phyloP scores from a whole-genome alignment of 2,888 invertebrate species.

The Orthosia gracilis region DNA sequence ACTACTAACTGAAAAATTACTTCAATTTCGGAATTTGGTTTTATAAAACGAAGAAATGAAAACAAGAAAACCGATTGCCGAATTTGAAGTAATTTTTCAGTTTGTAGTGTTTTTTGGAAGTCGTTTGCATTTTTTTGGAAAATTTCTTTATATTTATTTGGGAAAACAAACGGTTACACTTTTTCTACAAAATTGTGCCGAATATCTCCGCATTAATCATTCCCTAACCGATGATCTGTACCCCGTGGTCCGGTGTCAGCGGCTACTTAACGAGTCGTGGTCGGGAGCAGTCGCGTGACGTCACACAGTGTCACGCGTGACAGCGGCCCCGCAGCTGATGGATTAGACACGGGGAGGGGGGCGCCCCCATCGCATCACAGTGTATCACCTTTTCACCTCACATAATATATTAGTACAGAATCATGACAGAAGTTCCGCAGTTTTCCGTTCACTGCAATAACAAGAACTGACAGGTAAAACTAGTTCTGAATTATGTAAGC shows the following conservation, averaged over 20 bases:
- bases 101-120: too few relatives aligned
- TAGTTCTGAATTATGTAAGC: too few relatives aligned
- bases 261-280: slow-evolving; percentile 16
- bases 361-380: neutral
- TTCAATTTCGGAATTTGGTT: too few relatives aligned
- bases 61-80: too few relatives aligned
- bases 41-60: too few relatives aligned
- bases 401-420: slow-evolving; percentile 14
- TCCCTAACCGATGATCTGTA: neutral
- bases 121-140: too few relatives aligned
- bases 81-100: too few relatives aligned
- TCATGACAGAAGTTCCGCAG: neutral
- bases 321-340: slow-evolving; percentile 45
- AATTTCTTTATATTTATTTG: too few relatives aligned
- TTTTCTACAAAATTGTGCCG: neutral
- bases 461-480: too few relatives aligned
- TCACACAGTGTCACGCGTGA: slow-evolving; percentile 26
- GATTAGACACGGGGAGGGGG: slow-evolving; percentile 32
- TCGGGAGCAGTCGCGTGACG: slow-evolving; percentile 24
- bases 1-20: too few relatives aligned
- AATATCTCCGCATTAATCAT: neutral
- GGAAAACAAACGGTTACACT: too few relatives aligned
- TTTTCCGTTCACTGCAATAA: neutral
- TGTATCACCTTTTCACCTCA: slow-evolving; percentile 17
- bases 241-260: neutral